These are phyloP conservation scores for Palythoa grandis DNA, from an alignment of 92 coral and sea anemone genomes.

Conservation along the genomic window DNA sequence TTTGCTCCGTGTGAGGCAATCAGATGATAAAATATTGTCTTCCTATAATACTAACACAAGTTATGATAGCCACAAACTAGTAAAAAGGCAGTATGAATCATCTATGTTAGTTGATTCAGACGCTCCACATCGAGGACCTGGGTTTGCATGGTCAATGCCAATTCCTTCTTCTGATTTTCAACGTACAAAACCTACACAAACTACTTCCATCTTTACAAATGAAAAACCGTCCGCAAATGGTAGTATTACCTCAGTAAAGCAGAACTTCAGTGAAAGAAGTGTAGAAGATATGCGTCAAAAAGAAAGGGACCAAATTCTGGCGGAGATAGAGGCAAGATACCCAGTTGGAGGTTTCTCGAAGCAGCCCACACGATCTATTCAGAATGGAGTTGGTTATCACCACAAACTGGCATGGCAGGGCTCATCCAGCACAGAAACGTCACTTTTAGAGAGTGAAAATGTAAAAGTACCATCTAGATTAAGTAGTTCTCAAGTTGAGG, in stretches of 20 bases:
- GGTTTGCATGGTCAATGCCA: constrained; percentile 42
- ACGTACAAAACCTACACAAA: not conserved
- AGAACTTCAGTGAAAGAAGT: not conserved
- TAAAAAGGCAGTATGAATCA: not conserved
- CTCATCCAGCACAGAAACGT: constrained; percentile 23
- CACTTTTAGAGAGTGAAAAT: constrained; percentile 16
- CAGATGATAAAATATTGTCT: constrained; percentile 11
- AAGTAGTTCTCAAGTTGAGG: not conserved
- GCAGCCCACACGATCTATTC: not conserved
- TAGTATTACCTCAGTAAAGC: not conserved
- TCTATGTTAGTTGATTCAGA: constrained; percentile 17
- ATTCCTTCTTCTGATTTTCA: constrained; percentile 35
- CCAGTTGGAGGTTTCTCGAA: constrained; percentile 3
- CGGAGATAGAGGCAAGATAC: constrained; percentile 40
- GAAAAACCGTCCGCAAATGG: not conserved
- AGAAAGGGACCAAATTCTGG: constrained; percentile 27
- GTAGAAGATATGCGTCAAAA: constrained; percentile 22
- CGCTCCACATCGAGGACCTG: constrained; percentile 30
- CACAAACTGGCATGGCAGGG: constrained; percentile 28
- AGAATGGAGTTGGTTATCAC: constrained; percentile 7
- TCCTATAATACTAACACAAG: not conserved
- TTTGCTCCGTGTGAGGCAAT: not conserved
- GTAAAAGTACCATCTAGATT: not conserved
- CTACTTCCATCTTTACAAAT: constrained; percentile 12
- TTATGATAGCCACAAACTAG: not conserved